Base-by-base conservation (phyloP, 1,140 invertebrate genomes). In the Temnothorax curvispinosus region DNA sequence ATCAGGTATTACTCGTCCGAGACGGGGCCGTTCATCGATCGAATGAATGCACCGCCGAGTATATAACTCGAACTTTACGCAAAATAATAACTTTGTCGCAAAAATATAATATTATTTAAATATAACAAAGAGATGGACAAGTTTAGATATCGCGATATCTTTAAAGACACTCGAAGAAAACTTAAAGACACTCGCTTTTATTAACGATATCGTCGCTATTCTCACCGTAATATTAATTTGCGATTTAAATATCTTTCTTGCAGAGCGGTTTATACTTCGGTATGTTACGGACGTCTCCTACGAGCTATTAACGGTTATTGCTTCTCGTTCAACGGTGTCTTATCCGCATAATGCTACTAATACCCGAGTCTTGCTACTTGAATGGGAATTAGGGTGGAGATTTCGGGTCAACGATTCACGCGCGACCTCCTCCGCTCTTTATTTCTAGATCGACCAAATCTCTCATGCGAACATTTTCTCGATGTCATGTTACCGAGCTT, bases 1-100 rank as follows among this genome's bases (percentile, higher is more conserved):
- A 74, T 84, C 80, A 74, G 80, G 80, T 84, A 74, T 84, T 84
- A 62, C 69, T 60, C 67, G 80, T 74, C 62, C 47, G 15, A 60
- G 54, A 72, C 52, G 65, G 78, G 41, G 54, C 80, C 38, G 52
- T 60, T 82, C 80, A 81, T 81, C 78, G 64, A 82, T 82, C 80
- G 67, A 69, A 65, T 65, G 13, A 67, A 69, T 52, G 62, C 62
- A 67, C 38, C 32, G 47, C 47, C 21, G 44, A 13, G 18, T 54
- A 41, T 54, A 41, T 69, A 80, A 67, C 35, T 54, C 7, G 2
- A 69, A 44, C 47, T 67, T 69, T 69, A 38, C 13, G 21, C 18
- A 80, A 67, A 52, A 65, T 35, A 67, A 52, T 21, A 50, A 38
- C 41, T 54, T 80, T 67, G 32, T 54, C 27, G 47, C 18, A 54